phyloP scores from a whole-genome alignment of 2,797 vertebrate species.

The Danio tinwini region DNA sequence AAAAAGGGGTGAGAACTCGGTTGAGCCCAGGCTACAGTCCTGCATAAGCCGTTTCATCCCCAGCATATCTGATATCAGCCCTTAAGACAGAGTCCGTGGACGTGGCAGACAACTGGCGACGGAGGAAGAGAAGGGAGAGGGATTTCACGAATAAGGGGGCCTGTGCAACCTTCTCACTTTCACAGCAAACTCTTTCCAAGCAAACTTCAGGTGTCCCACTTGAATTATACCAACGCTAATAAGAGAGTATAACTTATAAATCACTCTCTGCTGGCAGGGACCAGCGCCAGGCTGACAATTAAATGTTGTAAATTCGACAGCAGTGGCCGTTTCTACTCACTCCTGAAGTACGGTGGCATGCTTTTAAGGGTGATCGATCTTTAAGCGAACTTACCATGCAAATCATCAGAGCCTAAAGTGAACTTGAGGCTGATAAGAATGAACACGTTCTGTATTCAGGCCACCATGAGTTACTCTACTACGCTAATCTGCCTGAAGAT shows the following conservation, averaged over 20 bases:
- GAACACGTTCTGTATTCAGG: conserved; percentile 6
- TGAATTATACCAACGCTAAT: conserved; percentile 40
- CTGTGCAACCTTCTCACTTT: conserved; percentile 49
- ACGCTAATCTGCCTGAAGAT: conserved; percentile 38
- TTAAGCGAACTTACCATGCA: conserved; percentile 28
- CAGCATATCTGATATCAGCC: conserved; percentile 55
- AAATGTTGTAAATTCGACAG: conserved; percentile 27
- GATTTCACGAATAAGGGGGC: conserved; percentile 3
- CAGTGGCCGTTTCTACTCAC: conserved; percentile 1
- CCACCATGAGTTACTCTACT: conserved; percentile 26
- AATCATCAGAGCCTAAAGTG: conserved; percentile 13
- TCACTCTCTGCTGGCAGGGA: conserved; percentile 18
- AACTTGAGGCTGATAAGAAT: conserved; percentile 10
- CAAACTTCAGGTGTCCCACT: conserved; percentile 42
- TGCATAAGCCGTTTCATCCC: conserved; percentile 52
- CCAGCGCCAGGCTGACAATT: conserved; percentile 28
- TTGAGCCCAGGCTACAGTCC: conserved; percentile 30
- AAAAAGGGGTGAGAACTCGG: conserved; percentile 42
- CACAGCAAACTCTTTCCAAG: conserved; percentile 30
- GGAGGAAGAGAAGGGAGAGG: conserved; percentile 26
- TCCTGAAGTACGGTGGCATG: conserved; percentile 27
- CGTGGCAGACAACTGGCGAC: conserved; percentile 51
- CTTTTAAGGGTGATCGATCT: conserved; percentile 44
- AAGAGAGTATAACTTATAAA: conserved; percentile 35
- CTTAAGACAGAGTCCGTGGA: conserved; percentile 53